These are phyloP conservation scores for Hypotaenidia philippensis DNA, from an alignment of 2,797 vertebrate species.

Conservation along the genomic window DNA sequence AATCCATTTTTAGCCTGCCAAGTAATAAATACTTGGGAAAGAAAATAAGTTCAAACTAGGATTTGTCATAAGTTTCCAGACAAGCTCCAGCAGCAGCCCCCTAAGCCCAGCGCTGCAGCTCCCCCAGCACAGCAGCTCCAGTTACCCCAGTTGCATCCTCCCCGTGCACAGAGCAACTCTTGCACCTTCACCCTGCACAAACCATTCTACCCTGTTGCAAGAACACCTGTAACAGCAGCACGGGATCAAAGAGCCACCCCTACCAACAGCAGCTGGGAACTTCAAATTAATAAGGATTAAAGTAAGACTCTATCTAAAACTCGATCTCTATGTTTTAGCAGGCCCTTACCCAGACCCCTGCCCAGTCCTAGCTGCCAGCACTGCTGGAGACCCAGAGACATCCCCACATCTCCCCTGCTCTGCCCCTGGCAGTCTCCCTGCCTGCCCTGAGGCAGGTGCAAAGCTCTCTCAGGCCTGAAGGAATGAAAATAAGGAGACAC, in stretches of 20 bases:
- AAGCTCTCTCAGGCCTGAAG: neutral
- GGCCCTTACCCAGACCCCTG: neutral
- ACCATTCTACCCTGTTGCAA: neutral
- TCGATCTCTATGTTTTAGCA: neutral
- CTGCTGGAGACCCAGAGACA: neutral
- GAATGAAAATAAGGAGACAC: neutral
- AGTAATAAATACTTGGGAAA: neutral
- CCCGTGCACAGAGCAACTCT: fast-evolving
- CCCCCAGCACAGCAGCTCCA: neutral
- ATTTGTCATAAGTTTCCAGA: neutral
- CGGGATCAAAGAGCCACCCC: neutral
- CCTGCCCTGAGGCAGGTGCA: neutral
- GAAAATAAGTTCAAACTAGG: neutral
- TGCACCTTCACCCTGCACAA: neutral
- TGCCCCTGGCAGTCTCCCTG: neutral
- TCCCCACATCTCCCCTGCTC: neutral
- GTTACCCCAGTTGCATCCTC: neutral
- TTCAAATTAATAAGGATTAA: neutral
- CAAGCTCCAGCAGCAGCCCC: neutral
- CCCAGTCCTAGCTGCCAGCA: neutral
- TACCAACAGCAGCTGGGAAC: neutral
- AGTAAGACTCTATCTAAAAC: neutral
- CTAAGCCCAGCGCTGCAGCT: neutral
- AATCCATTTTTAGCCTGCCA: neutral
- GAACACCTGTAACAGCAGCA: fast-evolving